Evolutionary conservation across 2,113 vertebrate genomes (phyloP).

Genomic region (Todiramphus saurophagus): DNA sequence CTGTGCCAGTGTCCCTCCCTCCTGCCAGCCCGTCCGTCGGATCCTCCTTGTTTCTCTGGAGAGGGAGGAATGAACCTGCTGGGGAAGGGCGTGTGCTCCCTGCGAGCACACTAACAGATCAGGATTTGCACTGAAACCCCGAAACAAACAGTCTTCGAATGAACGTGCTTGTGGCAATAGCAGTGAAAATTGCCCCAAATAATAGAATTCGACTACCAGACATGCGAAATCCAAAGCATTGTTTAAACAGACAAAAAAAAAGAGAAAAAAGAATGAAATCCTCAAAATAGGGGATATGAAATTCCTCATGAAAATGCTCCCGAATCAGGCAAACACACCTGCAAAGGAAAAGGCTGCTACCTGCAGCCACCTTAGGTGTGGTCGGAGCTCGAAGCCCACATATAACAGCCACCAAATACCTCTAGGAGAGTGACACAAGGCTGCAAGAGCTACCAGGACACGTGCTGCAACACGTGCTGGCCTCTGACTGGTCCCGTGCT

Average conservation of each 20-base stretch:
- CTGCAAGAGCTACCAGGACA: neutral
- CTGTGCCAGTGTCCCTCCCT: accelerated
- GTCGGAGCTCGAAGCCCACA: neutral
- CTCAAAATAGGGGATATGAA: neutral
- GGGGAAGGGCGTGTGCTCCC: neutral
- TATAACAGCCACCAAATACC: neutral
- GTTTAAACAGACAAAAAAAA: neutral
- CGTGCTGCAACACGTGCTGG: accelerated
- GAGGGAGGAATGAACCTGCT: neutral
- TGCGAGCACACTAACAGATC: too few species aligned
- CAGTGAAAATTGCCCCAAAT: neutral
- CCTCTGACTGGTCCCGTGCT: neutral
- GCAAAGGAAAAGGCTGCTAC: neutral
- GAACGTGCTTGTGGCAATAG: neutral
- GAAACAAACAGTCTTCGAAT: neutral
- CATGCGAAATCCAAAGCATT: neutral
- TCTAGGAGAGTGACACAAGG: neutral
- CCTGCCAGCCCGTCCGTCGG: neutral
- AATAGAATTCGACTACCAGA: neutral
- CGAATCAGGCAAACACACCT: neutral
- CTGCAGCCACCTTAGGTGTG: neutral
- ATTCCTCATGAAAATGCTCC: neutral
- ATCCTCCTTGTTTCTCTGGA: neutral
- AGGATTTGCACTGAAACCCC: neutral
- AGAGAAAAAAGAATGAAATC: neutral